phyloP scores from a whole-genome alignment of 2,888 invertebrate species.

The Frankliniella intonsa region DNA sequence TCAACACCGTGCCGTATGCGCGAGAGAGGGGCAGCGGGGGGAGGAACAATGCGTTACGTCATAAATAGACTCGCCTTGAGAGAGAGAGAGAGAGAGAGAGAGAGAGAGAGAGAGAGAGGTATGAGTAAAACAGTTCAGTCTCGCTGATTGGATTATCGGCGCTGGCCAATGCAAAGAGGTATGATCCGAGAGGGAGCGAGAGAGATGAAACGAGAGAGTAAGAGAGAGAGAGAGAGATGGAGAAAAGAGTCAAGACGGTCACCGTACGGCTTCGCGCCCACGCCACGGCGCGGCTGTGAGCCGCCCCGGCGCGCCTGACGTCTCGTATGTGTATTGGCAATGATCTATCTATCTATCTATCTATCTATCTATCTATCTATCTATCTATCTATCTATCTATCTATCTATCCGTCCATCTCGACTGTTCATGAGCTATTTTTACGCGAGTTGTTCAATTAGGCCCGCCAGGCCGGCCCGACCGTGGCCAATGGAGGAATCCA shows the following conservation, averaged over 20 bases:
- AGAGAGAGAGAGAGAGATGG: background rate
- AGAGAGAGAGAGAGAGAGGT: too few relatives aligned
- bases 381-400: too few relatives aligned
- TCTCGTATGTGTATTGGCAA: too few relatives aligned
- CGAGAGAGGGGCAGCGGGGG: background rate
- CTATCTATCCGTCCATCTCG: too few relatives aligned
- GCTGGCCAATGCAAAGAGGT: too few relatives aligned
- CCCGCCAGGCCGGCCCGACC: background rate
- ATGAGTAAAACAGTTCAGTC: too few relatives aligned
- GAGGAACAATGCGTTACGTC: background rate
- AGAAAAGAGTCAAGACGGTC: background rate
- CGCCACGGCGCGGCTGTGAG: background rate
- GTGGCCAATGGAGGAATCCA: constrained; percentile 20
- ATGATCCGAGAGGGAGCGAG: background rate
- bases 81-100: too few relatives aligned
- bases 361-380: too few relatives aligned
- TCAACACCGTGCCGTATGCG: background rate
- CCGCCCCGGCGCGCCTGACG: background rate
- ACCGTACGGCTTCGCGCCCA: background rate
- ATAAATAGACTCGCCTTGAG: too few relatives aligned
- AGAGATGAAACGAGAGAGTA: background rate
- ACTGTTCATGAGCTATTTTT: background rate
- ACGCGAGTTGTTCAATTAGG: constrained; percentile 13
- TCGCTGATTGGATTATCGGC: too few relatives aligned
- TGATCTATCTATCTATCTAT: too few relatives aligned